Base-by-base conservation (phyloP, 2,113 vertebrate genomes). In the Zosterops borbonicus region DNA sequence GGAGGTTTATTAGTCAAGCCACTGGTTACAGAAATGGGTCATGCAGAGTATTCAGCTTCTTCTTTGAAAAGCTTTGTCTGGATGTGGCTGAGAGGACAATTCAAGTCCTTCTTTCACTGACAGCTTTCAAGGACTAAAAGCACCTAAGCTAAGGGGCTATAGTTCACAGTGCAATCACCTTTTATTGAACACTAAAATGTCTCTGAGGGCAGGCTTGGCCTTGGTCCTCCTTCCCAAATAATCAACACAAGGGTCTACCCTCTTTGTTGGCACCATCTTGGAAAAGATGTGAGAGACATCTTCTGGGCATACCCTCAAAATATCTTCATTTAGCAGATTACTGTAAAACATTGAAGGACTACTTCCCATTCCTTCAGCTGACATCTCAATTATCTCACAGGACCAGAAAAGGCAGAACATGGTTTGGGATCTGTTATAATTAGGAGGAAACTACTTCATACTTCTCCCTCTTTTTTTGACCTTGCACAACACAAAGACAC, bases 401-500 rank as follows among this genome's bases (percentile, higher is more conserved):
- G 96, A 82, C 97, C 76, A 96, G 91, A 35, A 98, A 52, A 47
- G 27, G 39, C 71, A 50, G 96, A 46, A 11, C 19, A 18, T 0
- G 89, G 97, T 59, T 71, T 96, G 37, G 78, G 69, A 55, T 89
- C 90, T 2, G 19, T 73, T 81, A 37, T 84, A 94, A 33, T 93
- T 50, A 19, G 91, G 86, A 87, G 97, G 78, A 6, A 60, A 41
- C 9, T 81, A 67, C 47, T 84, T 91, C 35, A 91, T 41, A 2
- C 13, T 49, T 29, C 73, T 97, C 22, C 23, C 24, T 35, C 75
- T 96, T 96, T 27, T 52, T 53, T 96, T 59, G 60, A 53, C 73
- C 74, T 94, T 88, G 97, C 98, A 8, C 96, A 96, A 97, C 97
- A 62, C 98, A 98, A 64, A 97, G 95, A 46, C 98, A 98, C 8